These are phyloP conservation scores for Catostylus mosaicus DNA, from an alignment of 30 jellyfish, hydroid and myxozoan genomes.

Conservation along the genomic window DNA sequence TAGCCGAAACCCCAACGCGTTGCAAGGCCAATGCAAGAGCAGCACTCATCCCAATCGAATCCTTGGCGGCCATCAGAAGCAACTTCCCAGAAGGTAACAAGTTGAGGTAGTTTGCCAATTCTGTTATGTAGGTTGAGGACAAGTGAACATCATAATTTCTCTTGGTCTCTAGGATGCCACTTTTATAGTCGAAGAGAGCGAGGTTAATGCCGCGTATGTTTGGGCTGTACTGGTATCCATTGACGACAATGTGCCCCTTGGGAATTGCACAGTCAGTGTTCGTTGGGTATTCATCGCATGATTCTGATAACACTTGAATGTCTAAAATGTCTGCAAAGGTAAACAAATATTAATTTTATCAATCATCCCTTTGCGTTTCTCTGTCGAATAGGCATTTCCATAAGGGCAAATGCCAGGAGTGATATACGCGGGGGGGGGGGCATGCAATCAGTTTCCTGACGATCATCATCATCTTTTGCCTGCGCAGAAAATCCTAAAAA, in stretches of 20 bases:
- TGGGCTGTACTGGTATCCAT: conserved; percentile 52
- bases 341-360: background rate
- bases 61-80: conserved; percentile 10
- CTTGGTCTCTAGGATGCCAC: conserved; percentile 31
- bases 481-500: no score
- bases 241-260: conserved; percentile 24
- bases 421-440: background rate
- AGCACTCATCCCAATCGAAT: background rate
- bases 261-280: conserved; percentile 13
- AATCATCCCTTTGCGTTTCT: background rate
- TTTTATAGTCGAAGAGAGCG: conserved; percentile 38
- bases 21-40: background rate
- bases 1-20: conserved; percentile 9
- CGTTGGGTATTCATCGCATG: conserved; percentile 19
- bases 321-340: conserved; percentile 17
- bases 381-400: background rate
- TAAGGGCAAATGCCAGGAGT: background rate
- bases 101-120: background rate
- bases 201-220: conserved; percentile 27
- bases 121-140: background rate
- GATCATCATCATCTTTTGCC: no score
- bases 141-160: background rate
- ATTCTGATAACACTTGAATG: conserved; percentile 10
- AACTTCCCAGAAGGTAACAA: background rate
- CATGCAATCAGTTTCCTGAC: background rate